Evolutionary conservation across 2,888 invertebrate species (phyloP), one percentile per base, ranked within the genome.

Genomic region (Microctonus aethiopoides): DNA sequence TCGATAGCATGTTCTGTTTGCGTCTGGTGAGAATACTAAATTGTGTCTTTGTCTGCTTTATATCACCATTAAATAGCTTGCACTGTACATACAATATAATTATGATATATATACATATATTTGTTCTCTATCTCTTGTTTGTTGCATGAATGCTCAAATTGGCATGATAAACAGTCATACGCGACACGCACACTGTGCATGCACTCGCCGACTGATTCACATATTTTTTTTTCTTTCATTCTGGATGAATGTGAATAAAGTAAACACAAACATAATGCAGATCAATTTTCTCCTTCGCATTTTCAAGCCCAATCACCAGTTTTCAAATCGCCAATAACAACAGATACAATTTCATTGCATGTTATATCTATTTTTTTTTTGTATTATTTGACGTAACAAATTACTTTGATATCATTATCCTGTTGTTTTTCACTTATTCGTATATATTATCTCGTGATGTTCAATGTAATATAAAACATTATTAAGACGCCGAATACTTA

Each of bases 61-160:
- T 34, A 54, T 52, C 54, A 60, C 41, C 16, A 46, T 16, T 16
- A 5, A 46, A 46, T 46, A n/a, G 34, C 11, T 39, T 34, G 7
- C n/a, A 16, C n/a, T n/a, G n/a, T n/a, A n/a, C n/a, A n/a, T n/a
- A n/a, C n/a, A n/a, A n/a, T n/a, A n/a, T n/a, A 36, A 7, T 39
- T 54, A 5, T 34, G 52, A 51, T 56, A 39, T 26, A 39, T 26
- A 24, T 24, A 36, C 32, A 41, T 54, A 22, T 11, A n/a, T n/a
- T n/a, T n/a, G n/a, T 36, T 56, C 13, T 34, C 34, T 34, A 24
- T 65, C 54, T 34, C 61, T 29, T 54, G n/a, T 36, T 36, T 65
- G n/a, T 61, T 41, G 41, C 60, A 65, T 29, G 26, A 32, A 61
- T 29, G 41, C 51, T 65, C 39, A 60, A 70, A 70, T 70, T 70